Conservation (phyloP, 2,888 invertebrate genomes). For the Scaptomyza flava region DNA sequence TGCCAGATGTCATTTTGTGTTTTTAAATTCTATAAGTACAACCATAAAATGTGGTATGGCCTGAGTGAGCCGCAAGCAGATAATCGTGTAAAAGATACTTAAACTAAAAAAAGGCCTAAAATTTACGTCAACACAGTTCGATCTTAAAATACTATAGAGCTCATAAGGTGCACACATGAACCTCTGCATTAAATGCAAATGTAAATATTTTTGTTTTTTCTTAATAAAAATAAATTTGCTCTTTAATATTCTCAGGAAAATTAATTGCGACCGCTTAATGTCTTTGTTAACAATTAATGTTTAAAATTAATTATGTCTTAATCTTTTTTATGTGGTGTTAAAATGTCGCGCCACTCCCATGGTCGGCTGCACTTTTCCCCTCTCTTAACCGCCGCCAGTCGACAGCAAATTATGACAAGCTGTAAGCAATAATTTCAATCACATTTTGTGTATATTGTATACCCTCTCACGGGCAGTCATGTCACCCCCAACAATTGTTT, state of each 20-base stretch:
- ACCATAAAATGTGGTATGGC: not conserved
- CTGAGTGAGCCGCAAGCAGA: not conserved
- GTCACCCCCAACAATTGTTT: constrained; percentile 45
- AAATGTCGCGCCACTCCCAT: constrained; percentile 28
- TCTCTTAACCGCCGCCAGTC: not conserved
- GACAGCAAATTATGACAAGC: constrained; percentile 73
- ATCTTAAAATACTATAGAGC: too few relatives aligned
- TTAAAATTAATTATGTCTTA: constrained; percentile 45
- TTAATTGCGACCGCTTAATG: constrained; percentile 45
- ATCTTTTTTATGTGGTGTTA: constrained; percentile 45
- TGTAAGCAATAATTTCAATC: constrained; percentile 51
- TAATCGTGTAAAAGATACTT: not conserved
- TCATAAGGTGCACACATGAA: too few relatives aligned
- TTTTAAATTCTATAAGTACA: not conserved
- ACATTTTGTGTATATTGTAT: constrained; percentile 15
- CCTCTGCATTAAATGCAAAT: too few relatives aligned
- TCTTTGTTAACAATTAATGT: constrained; percentile 57
- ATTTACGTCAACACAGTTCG: not conserved
- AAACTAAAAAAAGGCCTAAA: constrained; percentile 1
- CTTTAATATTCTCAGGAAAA: not conserved
- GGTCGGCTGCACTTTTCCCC: not conserved
- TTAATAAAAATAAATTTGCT: not conserved
- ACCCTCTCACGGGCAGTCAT: constrained; percentile 30
- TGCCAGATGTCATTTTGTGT: constrained; percentile 5
- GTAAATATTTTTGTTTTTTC: not conserved